Evolutionary conservation across 2,888 invertebrate genomes (phyloP).

Genomic region (Xylota sylvarum): DNA sequence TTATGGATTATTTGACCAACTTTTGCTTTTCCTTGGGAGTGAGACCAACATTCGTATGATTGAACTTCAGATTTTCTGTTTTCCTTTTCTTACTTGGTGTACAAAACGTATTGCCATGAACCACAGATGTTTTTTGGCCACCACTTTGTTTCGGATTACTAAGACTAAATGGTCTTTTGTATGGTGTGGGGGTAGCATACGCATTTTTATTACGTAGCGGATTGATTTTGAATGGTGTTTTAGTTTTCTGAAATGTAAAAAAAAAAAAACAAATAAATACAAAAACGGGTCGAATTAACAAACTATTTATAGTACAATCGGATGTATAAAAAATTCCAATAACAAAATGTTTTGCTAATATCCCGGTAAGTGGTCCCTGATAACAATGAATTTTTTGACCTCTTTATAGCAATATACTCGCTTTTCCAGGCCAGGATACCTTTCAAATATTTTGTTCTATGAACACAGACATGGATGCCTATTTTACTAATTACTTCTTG

Average conservation of each 20-base stretch:
- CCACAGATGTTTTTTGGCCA: constrained; percentile 3
- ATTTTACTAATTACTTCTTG: too few relatives aligned
- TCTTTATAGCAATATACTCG: too few relatives aligned
- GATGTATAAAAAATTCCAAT: too few relatives aligned
- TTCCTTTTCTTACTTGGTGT: constrained; percentile 79
- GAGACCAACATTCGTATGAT: constrained; percentile 79
- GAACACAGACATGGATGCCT: too few relatives aligned
- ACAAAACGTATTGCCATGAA: constrained; percentile 79
- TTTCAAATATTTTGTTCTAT: too few relatives aligned
- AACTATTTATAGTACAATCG: too few relatives aligned
- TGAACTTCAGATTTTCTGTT: constrained; percentile 76
- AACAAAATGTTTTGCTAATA: too few relatives aligned
- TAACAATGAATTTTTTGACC: too few relatives aligned
- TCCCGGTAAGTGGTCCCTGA: too few relatives aligned
- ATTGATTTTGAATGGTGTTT: constrained; percentile 67
- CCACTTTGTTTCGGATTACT: constrained; percentile 14
- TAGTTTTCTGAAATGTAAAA: constrained; percentile 48
- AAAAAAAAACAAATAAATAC: background rate
- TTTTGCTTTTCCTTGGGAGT: constrained; percentile 79
- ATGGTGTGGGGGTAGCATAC: constrained; percentile 49
- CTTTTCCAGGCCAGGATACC: too few relatives aligned
- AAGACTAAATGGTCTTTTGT: constrained; percentile 56
- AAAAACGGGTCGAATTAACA: too few relatives aligned
- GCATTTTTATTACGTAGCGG: constrained; percentile 18
- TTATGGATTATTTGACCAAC: constrained; percentile 63